Evolutionary conservation across 2,797 vertebrate genomes (phyloP).

Genomic region (Botia almorhae): DNA sequence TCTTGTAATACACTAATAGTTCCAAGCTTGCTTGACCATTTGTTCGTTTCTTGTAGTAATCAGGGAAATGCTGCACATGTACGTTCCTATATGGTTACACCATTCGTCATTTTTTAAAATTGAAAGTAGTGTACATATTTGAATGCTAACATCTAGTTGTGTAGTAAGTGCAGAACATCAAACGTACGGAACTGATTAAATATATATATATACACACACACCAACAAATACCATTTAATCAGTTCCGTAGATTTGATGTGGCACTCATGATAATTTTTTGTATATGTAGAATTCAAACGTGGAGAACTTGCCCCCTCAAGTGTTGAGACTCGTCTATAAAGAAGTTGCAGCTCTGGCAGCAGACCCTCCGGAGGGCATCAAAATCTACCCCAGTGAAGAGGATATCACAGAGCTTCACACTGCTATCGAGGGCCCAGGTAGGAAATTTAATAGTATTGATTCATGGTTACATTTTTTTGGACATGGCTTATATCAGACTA

Average conservation of each 20-base stretch:
- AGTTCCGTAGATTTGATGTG: neutral
- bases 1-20: neutral
- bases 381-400: constrained; percentile 93
- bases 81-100: neutral
- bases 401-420: constrained; percentile 93
- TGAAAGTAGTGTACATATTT: too few relatives aligned
- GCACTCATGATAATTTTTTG: neutral
- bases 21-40: neutral
- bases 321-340: constrained; percentile 93
- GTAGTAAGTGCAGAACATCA: too few relatives aligned
- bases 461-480: neutral
- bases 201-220: too few relatives aligned
- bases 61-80: neutral
- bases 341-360: constrained; percentile 89
- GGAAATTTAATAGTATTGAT: neutral
- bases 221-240: neutral
- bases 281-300: constrained; percentile 89
- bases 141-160: too few relatives aligned
- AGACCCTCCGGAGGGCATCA: constrained; percentile 92
- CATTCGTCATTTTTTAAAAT: too few relatives aligned
- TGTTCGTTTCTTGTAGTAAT: neutral
- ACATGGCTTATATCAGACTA: neutral
- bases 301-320: constrained; percentile 93
- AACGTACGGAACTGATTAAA: too few relatives aligned
- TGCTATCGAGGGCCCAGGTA: constrained; percentile 92